Base-by-base conservation (phyloP, 2,888 invertebrate genomes). In the Lithophane leautieri region DNA sequence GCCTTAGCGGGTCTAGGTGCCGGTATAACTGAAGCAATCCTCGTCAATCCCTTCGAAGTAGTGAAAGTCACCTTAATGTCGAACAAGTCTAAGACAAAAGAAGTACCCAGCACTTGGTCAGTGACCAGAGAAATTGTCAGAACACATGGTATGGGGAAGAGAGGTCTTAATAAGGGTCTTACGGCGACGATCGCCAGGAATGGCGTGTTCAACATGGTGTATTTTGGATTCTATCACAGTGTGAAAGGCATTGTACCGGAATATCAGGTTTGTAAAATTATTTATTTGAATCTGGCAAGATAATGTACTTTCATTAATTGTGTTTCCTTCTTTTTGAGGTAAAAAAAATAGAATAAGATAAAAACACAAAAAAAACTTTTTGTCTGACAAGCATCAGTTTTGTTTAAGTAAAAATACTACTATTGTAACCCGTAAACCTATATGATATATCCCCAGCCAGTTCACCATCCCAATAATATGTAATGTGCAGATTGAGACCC, bases 191-290 rank as follows among this genome's bases (percentile, higher is more conserved):
- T 99, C 90, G 98, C 98, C 12, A 97, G 99, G 86, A 99, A 99
- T 96, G 99, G 98, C 0, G 97, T 98, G 9, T 99, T 99, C 93
- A 99, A 99, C 93, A 98, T 98, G 97, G 97, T 99, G 68, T 99
- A 99, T 94, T 99, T 99, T 92, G 99, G 99, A 54, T 98, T 99
- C 92, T 99, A 99, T 93, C 99, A 99, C 95, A 98, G 98, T 84
- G 98, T 99, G 1, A 99, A 98, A 95, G 98, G 97, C 68, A 96
- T 94, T 86, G 91, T 98, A 72, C 98, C 98, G 19, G 97, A 97
- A 89, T 97, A 97, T 90, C 93, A 97, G 93, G 98, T 97, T 90
- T 91, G 92, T 89, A 34, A 12, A 42, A 58, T 34, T 1, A 62
- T 28, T 34, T 44, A 50, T 58, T 67, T 67, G 4, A 67, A 56